Base-by-base conservation (phyloP, 2,113 vertebrate species). In the Pandion haliaetus region DNA sequence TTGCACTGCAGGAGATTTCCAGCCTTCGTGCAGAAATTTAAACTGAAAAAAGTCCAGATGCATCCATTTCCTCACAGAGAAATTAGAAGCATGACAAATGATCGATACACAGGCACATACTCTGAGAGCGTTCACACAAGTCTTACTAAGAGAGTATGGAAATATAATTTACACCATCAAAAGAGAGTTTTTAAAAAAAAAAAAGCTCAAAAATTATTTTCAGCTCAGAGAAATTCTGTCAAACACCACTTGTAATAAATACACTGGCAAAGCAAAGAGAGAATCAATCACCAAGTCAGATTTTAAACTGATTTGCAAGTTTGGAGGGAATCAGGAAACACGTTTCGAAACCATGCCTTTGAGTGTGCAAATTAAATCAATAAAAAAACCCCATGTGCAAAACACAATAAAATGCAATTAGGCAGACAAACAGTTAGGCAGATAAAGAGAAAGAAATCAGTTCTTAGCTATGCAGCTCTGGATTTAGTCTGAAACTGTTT, bases 161-260 rank as follows among this genome's bases (percentile, higher is more conserved):
- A 97, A 94, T 96, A 90, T 62, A 88, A 90, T 96, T 96, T 92
- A 82, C 49, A 77, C 49, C 85, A 66, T 36, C 67, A 4, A 40
- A 38, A 66, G 55, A 85, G 54, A 66, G 9, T 42, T 28, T 26
- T 38, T 36, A 24, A 9, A 18, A 87, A 32, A 44, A 21, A 59
- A 71, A 58, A 83, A 17, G 31, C 71, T 95, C 38, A 61, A 19
- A 89, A 93, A 25, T 57, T 69, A 29, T 65, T 54, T 83, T 52
- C 82, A 66, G 77, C 38, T 36, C 82, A 54, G 81, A 95, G 78
- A 73, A 92, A 94, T 49, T n/a, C 62, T 82, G 50, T 40, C 78
- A 29, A 61, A 49, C 24, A 25, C 45, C 67, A 14, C 70, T 69
- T 63, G 82, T 20, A 62, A 79, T 93, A 84, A 71, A 80, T 7